phyloP scores from a whole-genome alignment of 2,888 invertebrate genomes.

The Drosophila meridiana region DNA sequence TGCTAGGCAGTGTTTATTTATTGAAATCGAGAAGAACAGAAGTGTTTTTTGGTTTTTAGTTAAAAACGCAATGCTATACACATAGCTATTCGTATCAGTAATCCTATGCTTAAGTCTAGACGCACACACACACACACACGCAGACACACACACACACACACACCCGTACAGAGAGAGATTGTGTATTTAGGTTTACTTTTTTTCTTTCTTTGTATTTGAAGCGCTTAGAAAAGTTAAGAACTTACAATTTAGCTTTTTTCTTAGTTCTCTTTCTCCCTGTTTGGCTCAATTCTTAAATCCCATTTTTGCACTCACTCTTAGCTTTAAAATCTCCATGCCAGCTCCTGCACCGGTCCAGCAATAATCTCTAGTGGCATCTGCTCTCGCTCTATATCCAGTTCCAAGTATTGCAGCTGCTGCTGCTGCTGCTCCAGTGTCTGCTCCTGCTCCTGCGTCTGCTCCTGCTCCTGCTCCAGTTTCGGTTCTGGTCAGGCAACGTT shows the following conservation, averaged over 20 bases:
- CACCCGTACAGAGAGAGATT: conserved; percentile 7
- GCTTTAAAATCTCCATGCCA: conserved; percentile 72
- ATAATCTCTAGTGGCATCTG: conserved; percentile 26
- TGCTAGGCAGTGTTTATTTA: conserved; percentile 39
- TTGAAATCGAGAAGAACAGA: neutral
- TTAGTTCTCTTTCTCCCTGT: conserved; percentile 52
- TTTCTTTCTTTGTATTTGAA: conserved; percentile 40
- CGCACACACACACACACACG: conserved; percentile 26
- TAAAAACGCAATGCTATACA: conserved; percentile 41
- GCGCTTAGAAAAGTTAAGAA: conserved; percentile 73
- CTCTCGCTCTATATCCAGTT: neutral
- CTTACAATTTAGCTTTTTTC: conserved; percentile 54
- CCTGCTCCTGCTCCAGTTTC: conserved; percentile 15
- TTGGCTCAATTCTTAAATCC: conserved; percentile 34
- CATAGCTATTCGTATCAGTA: conserved; percentile 36
- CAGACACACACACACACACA: neutral
- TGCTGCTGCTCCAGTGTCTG: conserved; percentile 2
- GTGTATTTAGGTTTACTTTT: conserved; percentile 7
- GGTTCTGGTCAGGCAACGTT: conserved; percentile 57
- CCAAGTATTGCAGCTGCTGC: conserved; percentile 1
- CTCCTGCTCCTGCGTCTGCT: conserved; percentile 6
- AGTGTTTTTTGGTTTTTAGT: conserved; percentile 1
- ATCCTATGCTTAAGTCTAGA: conserved; percentile 43
- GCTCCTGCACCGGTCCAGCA: conserved; percentile 52
- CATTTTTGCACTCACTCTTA: conserved; percentile 21